phyloP scores from a whole-genome alignment of 2,797 vertebrate genomes.

The Vespertilio murinus region DNA sequence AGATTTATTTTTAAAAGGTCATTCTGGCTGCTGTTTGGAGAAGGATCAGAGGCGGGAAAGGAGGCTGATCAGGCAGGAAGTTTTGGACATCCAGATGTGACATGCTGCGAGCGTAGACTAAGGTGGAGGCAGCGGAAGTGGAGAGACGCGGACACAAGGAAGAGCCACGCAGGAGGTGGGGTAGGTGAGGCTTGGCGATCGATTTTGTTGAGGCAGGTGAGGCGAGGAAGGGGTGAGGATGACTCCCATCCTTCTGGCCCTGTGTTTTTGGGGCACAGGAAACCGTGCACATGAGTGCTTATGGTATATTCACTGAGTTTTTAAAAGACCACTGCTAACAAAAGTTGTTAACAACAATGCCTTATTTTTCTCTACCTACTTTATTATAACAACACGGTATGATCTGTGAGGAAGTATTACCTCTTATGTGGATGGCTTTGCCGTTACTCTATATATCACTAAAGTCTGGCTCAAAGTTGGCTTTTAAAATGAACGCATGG shows the following conservation, averaged over 20 bases:
- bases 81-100: neutral
- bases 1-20: constrained; percentile 45
- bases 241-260: neutral
- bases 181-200: accelerated
- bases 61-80: neutral
- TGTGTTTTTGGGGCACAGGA: neutral
- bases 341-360: neutral
- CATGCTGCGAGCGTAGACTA: neutral
- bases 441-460: neutral
- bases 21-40: neutral
- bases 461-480: constrained; percentile 20
- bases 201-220: neutral
- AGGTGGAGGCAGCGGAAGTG: neutral
- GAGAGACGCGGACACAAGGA: neutral
- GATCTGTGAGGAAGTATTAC: constrained; percentile 9
- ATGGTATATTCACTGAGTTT: neutral
- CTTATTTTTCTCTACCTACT: constrained; percentile 12
- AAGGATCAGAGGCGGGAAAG: neutral
- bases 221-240: neutral
- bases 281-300: neutral
- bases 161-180: too few species aligned
- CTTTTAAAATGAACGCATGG: neutral
- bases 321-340: neutral
- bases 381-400: neutral
- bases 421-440: neutral